Conservation (phyloP, 2,113 vertebrate genomes). For the Salminus brasiliensis region DNA sequence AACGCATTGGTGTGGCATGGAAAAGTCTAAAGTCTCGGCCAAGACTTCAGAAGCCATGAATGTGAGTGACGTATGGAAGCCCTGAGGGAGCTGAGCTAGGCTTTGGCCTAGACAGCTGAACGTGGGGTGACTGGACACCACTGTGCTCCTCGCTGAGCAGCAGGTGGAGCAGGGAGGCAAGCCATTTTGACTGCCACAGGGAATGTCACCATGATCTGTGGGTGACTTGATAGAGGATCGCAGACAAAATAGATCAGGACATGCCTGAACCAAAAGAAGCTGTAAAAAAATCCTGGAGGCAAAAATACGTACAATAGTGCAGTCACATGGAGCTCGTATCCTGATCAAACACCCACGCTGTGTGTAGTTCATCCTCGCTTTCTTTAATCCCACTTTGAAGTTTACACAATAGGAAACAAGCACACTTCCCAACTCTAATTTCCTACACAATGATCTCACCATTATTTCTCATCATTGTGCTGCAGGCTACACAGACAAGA, state of each 20-base stretch:
- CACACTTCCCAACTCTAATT: background rate
- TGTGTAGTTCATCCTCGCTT: background rate
- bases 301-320: background rate
- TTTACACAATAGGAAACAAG: background rate
- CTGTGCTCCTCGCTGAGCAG: background rate
- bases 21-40: background rate
- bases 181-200: background rate
- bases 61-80: background rate
- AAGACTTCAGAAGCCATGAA: background rate
- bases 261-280: background rate
- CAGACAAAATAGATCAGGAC: background rate
- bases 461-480: conserved; percentile 3
- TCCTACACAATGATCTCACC: background rate
- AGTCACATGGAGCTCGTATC: background rate
- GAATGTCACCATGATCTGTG: background rate
- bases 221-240: background rate
- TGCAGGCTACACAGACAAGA: background rate
- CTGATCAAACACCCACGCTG: background rate
- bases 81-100: background rate
- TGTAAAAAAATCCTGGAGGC: background rate
- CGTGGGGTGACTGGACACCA: conserved; percentile 21
- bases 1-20: background rate
- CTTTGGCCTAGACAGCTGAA: conserved; percentile 28
- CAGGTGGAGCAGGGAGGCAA: background rate
- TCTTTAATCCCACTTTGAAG: background rate